Percentiles rank a stretch among this genome's conserved stretches.
Evolutionary conservation across 2,113 vertebrate species (phyloP).

Genomic region (Alectura lathami): DNA sequence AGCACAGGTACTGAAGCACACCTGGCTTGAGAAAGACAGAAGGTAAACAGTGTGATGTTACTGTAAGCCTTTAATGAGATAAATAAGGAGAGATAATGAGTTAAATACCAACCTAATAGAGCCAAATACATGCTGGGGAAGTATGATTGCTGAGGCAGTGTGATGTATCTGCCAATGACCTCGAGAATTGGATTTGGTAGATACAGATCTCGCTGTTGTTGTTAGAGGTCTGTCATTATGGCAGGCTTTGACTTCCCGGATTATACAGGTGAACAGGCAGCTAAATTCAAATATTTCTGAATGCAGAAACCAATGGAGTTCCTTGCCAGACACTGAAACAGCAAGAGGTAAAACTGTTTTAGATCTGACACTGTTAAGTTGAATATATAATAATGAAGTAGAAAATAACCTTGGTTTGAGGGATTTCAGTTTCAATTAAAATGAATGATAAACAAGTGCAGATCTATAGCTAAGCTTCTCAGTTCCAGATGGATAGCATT

Average conservation of each 20-base stretch:
- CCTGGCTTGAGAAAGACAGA: background rate
- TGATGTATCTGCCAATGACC: slow-evolving; percentile 12
- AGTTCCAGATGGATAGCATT: background rate
- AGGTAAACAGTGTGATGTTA: slow-evolving; percentile 1
- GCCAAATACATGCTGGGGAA: background rate
- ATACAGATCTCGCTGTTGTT: background rate
- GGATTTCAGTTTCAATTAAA: slow-evolving; percentile 32
- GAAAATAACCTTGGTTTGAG: slow-evolving; percentile 3
- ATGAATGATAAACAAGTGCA: background rate
- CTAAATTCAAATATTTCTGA: slow-evolving; percentile 7
- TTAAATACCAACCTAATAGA: slow-evolving; percentile 16
- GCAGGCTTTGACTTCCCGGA: background rate
- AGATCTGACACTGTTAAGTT: background rate
- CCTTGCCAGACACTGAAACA: background rate
- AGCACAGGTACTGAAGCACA: background rate
- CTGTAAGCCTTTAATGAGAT: slow-evolving; percentile 35
- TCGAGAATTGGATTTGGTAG: slow-evolving; percentile 23
- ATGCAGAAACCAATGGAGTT: background rate
- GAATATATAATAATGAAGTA: background rate
- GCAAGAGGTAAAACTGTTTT: background rate
- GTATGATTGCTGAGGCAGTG: background rate
- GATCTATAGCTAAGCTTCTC: background rate
- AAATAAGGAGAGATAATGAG: slow-evolving; percentile 34
- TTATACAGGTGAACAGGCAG: background rate
- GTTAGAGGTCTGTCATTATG: slow-evolving; percentile 31